Conservation (phyloP, 23 tunicate genomes). For the Ascidia mentula region DNA sequence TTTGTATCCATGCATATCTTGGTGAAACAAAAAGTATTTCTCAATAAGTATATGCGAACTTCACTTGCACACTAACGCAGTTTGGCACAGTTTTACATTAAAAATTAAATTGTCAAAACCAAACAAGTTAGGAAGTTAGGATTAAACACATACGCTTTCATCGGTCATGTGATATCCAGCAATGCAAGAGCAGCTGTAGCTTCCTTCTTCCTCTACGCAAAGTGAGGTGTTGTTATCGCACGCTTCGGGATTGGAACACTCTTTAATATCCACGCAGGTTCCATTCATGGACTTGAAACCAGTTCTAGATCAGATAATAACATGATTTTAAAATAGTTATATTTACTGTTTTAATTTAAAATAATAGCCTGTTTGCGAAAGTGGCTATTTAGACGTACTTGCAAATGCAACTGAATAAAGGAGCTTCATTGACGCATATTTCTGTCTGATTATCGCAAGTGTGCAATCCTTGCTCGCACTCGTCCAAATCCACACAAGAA, state of each 20-base stretch:
- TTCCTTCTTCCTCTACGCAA: neutral
- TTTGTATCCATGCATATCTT: neutral
- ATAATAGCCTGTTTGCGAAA: neutral
- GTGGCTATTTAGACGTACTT: neutral
- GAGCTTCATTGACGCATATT: conserved; percentile 3
- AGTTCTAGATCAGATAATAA: neutral
- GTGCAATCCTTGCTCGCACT: conserved; percentile 8
- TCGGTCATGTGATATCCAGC: conserved; percentile 11
- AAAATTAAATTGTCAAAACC: too few species aligned
- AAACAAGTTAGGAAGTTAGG: too few species aligned
- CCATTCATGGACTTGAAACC: neutral
- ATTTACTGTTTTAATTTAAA: too few species aligned
- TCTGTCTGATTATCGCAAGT: conserved; percentile 8
- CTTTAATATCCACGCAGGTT: conserved; percentile 4
- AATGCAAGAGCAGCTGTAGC: conserved; percentile 1
- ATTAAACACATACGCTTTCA: neutral
- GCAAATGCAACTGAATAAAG: conserved; percentile 15
- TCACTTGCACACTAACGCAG: too few species aligned
- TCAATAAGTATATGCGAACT: too few species aligned
- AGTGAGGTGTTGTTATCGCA: neutral
- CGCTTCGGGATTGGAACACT: neutral
- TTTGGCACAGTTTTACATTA: too few species aligned
- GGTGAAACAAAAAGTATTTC: too few species aligned
- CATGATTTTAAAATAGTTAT: neutral
- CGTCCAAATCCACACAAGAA: conserved; percentile 19